Percentiles rank a stretch among this genome's conserved stretches.
Conservation (phyloP, 92 coral and sea anemone species). For the Bergia puertoricense region DNA sequence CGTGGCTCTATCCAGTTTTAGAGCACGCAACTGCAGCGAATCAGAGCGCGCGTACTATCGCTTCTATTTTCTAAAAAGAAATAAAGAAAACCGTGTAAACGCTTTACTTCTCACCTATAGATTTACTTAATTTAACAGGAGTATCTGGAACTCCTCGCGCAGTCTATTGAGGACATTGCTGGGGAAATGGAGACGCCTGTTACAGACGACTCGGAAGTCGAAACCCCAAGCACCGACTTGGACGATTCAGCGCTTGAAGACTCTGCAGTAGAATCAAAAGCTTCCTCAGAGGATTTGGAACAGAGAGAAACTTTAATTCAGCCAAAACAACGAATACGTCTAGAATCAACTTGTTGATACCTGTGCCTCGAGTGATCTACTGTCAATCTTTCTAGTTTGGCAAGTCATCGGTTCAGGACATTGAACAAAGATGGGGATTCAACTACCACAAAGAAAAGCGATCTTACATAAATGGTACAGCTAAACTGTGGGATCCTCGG, state of each 20-base stretch:
- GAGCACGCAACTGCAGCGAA: too few relatives aligned
- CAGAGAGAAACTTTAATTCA: constrained; percentile 5
- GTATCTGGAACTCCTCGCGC: constrained; percentile 84
- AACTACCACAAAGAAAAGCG: neutral
- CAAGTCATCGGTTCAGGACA: neutral
- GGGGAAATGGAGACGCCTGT: constrained; percentile 80
- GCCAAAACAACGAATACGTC: constrained; percentile 26
- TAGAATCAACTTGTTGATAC: constrained; percentile 28
- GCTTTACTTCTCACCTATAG: neutral
- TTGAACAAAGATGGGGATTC: neutral
- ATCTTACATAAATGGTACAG: neutral
- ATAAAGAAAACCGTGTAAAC: neutral
- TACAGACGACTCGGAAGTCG: constrained; percentile 77
- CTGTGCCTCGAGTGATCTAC: neutral
- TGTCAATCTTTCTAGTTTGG: neutral
- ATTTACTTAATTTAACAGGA: constrained; percentile 57
- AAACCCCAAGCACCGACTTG: constrained; percentile 39
- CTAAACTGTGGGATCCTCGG: too few relatives aligned
- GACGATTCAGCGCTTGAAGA: constrained; percentile 29
- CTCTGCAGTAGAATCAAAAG: constrained; percentile 29
- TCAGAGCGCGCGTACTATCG: too few relatives aligned
- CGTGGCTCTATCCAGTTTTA: too few relatives aligned
- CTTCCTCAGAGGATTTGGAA: constrained; percentile 16
- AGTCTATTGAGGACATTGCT: constrained; percentile 78
- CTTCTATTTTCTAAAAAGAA: too few relatives aligned